Conservation (phyloP, 2,888 invertebrate species). For the Catotricha subobsoleta region DNA sequence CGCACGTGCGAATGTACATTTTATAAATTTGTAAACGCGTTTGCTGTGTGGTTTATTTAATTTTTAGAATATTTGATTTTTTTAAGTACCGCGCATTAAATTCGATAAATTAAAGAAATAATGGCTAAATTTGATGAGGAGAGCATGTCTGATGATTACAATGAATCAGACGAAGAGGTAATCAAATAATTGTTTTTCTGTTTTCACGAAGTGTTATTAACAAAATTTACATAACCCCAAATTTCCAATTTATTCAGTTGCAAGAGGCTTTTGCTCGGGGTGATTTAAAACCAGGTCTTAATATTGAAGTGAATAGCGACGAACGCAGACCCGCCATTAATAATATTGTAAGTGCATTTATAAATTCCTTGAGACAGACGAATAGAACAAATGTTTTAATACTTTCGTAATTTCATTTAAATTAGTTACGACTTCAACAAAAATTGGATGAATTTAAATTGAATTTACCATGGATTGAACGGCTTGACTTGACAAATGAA, state of each 20-base stretch:
- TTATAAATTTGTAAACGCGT: too few species aligned
- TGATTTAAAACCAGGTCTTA: slow-evolving; percentile 69
- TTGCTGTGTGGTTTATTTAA: too few species aligned
- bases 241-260: slow-evolving; percentile 37
- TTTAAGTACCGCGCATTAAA: too few species aligned
- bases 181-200: not conserved
- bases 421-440: slow-evolving; percentile 39
- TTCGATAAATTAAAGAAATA: too few species aligned
- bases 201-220: slow-evolving; percentile 8
- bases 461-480: slow-evolving; percentile 70
- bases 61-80: too few species aligned
- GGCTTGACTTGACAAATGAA: slow-evolving; percentile 57
- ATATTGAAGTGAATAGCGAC: slow-evolving; percentile 38
- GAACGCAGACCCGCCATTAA: slow-evolving; percentile 43
- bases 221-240: too few species aligned
- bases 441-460: slow-evolving; percentile 54
- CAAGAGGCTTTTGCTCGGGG: slow-evolving; percentile 81
- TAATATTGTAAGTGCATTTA: slow-evolving; percentile 43
- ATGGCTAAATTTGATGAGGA: slow-evolving; percentile 13
- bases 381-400: too few species aligned
- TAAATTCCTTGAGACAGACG: not conserved
- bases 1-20: too few species aligned
- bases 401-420: too few species aligned
- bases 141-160: slow-evolving; percentile 18
- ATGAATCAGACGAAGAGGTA: slow-evolving; percentile 26